phyloP scores from a whole-genome alignment of 2,888 invertebrate species.

The Hydroisotoma schaefferi region DNA sequence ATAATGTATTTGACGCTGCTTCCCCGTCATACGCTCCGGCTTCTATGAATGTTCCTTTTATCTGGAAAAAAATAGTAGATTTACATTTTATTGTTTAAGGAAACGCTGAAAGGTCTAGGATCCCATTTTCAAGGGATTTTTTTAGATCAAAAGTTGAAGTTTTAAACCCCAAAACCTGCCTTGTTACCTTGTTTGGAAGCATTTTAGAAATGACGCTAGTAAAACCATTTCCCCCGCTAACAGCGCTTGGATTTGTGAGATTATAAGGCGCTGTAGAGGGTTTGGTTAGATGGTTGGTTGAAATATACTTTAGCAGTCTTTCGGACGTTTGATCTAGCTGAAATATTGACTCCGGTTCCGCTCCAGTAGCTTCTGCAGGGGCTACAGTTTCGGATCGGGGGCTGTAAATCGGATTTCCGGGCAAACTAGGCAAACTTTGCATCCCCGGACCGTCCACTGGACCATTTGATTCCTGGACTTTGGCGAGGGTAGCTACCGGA shows the following conservation, averaged over 20 bases:
- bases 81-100: not conserved
- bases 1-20: conserved; percentile 7
- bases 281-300: not conserved
- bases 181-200: too few relatives aligned
- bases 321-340: not conserved
- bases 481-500: too few relatives aligned
- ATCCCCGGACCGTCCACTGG: too few relatives aligned
- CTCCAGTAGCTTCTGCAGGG: not conserved
- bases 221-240: not conserved
- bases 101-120: too few relatives aligned
- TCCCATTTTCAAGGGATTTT: too few relatives aligned
- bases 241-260: too few relatives aligned
- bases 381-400: not conserved
- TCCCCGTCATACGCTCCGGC: conserved; percentile 13
- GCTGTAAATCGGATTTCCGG: not conserved
- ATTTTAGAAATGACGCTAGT: not conserved
- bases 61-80: not conserved
- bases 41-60: conserved; percentile 8
- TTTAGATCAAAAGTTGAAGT: too few relatives aligned
- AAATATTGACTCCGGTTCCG: not conserved
- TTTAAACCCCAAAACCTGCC: too few relatives aligned
- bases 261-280: not conserved
- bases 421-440: too few relatives aligned
- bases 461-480: too few relatives aligned
- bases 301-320: not conserved